Percentiles rank a stretch among this genome's conserved stretches.
Evolutionary conservation across 1,140 invertebrate species (phyloP).

Genomic region (Dysdera silvatica): DNA sequence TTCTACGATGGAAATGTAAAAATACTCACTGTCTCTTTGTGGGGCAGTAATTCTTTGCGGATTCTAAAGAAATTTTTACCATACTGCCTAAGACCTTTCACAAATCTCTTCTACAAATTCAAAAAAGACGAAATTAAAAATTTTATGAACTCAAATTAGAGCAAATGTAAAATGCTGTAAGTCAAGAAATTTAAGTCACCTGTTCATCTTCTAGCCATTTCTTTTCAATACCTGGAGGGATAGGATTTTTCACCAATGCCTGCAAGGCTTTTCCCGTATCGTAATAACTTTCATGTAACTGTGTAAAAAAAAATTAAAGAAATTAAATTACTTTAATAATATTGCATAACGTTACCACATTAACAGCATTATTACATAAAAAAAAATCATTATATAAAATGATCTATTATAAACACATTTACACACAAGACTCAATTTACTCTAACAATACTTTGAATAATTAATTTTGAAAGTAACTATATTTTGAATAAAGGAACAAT

Average conservation of each 20-base stretch:
- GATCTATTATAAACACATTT: too few species aligned
- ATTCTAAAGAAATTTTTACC: slow-evolving; percentile 99
- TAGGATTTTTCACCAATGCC: slow-evolving; percentile 91
- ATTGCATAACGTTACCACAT: too few species aligned
- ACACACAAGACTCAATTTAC: too few species aligned
- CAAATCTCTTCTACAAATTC: slow-evolving; percentile 74
- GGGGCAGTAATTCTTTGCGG: slow-evolving; percentile 86
- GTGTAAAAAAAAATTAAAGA: slow-evolving; percentile 34
- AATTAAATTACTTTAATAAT: too few species aligned
- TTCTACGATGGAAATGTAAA: slow-evolving; percentile 4
- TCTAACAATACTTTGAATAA: too few species aligned
- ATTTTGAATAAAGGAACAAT: too few species aligned
- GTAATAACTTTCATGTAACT: slow-evolving; percentile 88
- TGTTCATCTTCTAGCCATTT: slow-evolving; percentile 97
- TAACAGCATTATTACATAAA: too few species aligned
- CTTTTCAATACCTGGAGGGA: slow-evolving; percentile 91
- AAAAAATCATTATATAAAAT: too few species aligned
- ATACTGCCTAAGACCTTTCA: slow-evolving; percentile 93
- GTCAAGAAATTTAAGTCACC: slow-evolving; percentile 47
- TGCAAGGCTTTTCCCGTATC: slow-evolving; percentile 90
- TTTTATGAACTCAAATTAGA: neutral
- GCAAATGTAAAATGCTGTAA: neutral
- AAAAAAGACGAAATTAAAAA: neutral
- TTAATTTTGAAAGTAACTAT: too few species aligned
- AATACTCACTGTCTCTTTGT: slow-evolving; percentile 79